Percentiles rank a stretch among this genome's conserved stretches.
phyloP scores from a whole-genome alignment of 64 coral and sea anemone species.

The Astreopora myriophthalma region DNA sequence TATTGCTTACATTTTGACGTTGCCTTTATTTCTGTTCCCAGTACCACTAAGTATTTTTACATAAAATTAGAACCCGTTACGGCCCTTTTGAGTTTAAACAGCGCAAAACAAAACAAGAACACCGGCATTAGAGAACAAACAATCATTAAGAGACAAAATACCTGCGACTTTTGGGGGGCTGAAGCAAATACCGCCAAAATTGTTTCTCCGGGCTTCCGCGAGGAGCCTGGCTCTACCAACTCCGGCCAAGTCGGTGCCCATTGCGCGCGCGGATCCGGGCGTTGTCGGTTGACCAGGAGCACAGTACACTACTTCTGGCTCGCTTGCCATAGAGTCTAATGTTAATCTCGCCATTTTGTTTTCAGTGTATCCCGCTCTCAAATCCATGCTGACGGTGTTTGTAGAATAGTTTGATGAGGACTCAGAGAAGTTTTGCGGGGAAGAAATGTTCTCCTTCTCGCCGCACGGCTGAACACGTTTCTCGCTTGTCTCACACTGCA shows the following conservation, averaged over 20 bases:
- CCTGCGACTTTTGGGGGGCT: not conserved
- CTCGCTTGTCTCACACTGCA: no score
- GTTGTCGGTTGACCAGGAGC: not conserved
- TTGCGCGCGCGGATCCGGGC: not conserved
- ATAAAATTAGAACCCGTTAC: no score
- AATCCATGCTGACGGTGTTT: not conserved
- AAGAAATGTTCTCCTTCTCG: not conserved
- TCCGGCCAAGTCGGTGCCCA: slow-evolving; percentile 33
- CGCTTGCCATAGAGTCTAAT: not conserved
- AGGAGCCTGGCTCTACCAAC: slow-evolving; percentile 73
- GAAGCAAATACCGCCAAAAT: slow-evolving; percentile 76
- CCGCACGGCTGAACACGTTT: not conserved
- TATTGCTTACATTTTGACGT: no score
- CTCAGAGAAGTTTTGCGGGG: not conserved
- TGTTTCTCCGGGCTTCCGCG: slow-evolving; percentile 77
- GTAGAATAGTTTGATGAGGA: not conserved
- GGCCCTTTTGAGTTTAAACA: no score
- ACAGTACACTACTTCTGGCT: not conserved
- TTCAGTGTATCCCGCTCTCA: not conserved
- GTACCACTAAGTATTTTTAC: no score
- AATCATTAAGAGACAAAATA: not conserved
- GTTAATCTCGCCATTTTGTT: not conserved
- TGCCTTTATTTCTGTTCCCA: no score
- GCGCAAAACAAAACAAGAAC: not conserved
- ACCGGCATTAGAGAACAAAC: not conserved